phyloP scores from a whole-genome alignment of 2,888 invertebrate genomes.

The Norana najaformis region DNA sequence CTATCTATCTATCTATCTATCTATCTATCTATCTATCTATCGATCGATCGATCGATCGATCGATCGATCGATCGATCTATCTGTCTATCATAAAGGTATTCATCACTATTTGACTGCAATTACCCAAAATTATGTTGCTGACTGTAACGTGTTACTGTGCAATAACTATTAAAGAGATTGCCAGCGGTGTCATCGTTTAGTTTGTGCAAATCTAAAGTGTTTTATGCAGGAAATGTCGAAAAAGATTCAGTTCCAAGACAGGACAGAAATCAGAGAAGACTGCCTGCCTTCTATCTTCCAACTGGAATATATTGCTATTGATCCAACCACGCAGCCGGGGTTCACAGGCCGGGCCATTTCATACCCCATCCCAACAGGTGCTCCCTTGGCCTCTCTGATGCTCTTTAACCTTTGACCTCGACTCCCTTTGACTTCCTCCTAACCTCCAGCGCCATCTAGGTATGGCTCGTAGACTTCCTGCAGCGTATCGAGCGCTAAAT shows the following conservation, averaged over 20 bases:
- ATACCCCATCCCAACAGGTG: background rate
- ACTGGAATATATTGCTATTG: background rate
- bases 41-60: slow-evolving; percentile 22
- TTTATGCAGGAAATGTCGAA: no score
- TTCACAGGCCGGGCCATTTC: background rate
- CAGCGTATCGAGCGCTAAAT: background rate
- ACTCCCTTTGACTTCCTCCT: background rate
- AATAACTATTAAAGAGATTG: no score
- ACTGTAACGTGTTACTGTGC: no score
- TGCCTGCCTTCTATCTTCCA: background rate
- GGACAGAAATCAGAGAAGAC: no score
- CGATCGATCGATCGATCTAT: slow-evolving; percentile 21
- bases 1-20: slow-evolving; percentile 19
- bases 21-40: slow-evolving; percentile 24
- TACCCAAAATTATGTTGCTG: no score
- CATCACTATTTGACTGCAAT: no score
- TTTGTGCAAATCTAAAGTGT: no score
- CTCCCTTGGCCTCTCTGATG: background rate
- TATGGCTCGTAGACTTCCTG: background rate
- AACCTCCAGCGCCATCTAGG: background rate
- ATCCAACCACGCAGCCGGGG: background rate
- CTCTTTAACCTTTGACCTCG: background rate
- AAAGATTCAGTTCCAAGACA: no score
- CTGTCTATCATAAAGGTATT: background rate
- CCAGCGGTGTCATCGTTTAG: no score